A percentile compares a stretch with the other conserved stretches of the same genome.
These are phyloP conservation scores for Valencia hispanica DNA, from an alignment of 2,797 vertebrate genomes.

Conservation along the genomic window DNA sequence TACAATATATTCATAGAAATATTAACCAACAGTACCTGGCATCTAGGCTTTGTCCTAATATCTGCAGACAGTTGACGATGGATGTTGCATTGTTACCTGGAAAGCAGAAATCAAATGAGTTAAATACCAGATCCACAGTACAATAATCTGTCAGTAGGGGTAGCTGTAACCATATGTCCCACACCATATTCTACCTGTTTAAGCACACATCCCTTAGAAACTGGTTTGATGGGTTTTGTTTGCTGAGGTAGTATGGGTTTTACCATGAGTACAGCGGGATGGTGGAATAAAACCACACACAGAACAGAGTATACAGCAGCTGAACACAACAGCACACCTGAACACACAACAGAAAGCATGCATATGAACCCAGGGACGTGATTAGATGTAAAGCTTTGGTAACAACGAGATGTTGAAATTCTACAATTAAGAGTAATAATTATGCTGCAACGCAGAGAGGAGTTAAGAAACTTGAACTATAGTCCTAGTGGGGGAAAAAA, in stretches of 20 bases:
- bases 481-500: not conserved
- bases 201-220: not conserved
- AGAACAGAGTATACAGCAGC: not conserved
- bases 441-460: not conserved
- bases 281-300: not conserved
- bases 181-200: not conserved
- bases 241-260: conserved; percentile 30
- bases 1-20: not conserved
- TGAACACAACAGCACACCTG: conserved; percentile 8
- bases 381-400: not conserved
- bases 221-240: not conserved
- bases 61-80: conserved; percentile 97
- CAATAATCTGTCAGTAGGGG: not conserved
- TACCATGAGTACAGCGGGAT: conserved; percentile 6
- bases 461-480: not conserved
- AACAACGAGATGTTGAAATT: not conserved
- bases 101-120: conserved; percentile 19
- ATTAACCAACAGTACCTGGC: conserved; percentile 82
- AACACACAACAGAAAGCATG: conserved; percentile 8
- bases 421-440: not conserved
- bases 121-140: not conserved
- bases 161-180: not conserved
- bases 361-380: not conserved
- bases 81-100: conserved; percentile 93
- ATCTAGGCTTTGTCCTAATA: conserved; percentile 94